These are phyloP conservation scores for Poecilobothrus nobilitatus DNA, from an alignment of 2,888 invertebrate genomes.

Conservation along the genomic window DNA sequence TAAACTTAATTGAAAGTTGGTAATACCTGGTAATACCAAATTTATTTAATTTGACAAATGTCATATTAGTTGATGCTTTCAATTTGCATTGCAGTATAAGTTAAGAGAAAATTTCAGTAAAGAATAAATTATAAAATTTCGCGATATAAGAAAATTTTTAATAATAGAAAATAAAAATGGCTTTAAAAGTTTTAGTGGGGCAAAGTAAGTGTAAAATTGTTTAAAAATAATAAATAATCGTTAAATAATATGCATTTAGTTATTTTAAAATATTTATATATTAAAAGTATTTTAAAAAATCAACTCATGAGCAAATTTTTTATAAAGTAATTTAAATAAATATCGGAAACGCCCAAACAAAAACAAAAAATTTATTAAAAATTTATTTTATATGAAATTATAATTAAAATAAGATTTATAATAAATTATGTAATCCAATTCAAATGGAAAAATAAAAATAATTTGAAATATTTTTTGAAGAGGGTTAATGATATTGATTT, in stretches of 20 bases:
- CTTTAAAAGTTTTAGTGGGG: slow-evolving; percentile 77
- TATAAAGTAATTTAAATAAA: slow-evolving; percentile 7
- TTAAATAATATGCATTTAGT: too few relatives aligned
- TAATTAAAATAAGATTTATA: too few relatives aligned
- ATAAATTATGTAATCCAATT: background rate
- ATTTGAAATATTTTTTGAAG: background rate
- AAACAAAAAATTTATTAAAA: background rate
- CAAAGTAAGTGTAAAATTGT: slow-evolving; percentile 61
- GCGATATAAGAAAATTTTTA: background rate
- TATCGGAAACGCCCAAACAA: slow-evolving; percentile 12
- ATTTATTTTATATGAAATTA: background rate
- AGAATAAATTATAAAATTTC: background rate
- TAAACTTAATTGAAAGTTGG: too few relatives aligned
- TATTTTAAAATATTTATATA: background rate
- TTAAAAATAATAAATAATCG: background rate
- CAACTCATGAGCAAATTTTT: background rate
- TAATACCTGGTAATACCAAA: too few relatives aligned
- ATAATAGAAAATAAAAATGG: slow-evolving; percentile 50
- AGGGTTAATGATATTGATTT: background rate
- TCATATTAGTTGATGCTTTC: too few relatives aligned
- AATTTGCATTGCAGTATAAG: background rate
- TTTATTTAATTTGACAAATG: too few relatives aligned
- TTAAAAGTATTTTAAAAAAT: background rate
- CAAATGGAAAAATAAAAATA: background rate
- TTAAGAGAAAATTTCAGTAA: background rate